A percentile compares a stretch with the other conserved stretches of the same genome.
phyloP scores from a whole-genome alignment of 2,888 invertebrate genomes.

The Hypselothyrea guttata region DNA sequence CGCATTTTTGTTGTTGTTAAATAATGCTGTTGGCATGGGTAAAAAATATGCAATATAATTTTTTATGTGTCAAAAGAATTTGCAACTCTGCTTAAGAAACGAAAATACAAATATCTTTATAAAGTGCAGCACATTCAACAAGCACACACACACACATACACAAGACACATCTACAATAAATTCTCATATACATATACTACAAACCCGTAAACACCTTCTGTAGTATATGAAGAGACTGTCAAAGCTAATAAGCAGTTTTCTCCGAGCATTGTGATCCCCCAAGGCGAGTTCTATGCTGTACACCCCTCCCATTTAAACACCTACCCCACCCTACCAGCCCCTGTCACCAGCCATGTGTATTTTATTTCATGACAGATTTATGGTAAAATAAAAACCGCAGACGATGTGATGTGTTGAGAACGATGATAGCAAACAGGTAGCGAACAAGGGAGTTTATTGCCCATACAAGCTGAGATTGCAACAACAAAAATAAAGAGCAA shows the following conservation, averaged over 20 bases:
- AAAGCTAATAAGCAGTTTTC: conserved; percentile 65
- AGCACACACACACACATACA: conserved; percentile 7
- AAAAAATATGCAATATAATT: conserved; percentile 3
- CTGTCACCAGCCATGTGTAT: conserved; percentile 12
- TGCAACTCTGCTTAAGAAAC: conserved; percentile 28
- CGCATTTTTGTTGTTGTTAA: conserved; percentile 7
- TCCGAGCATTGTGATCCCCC: conserved; percentile 33
- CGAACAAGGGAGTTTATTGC: conserved; percentile 47
- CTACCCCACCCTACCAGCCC: background rate
- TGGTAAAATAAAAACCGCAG: conserved; percentile 57
- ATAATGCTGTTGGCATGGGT: conserved; percentile 19
- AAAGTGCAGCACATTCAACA: conserved; percentile 25
- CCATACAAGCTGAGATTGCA: conserved; percentile 18
- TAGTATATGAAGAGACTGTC: conserved; percentile 37
- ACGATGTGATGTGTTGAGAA: conserved; percentile 46
- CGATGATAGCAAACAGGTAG: conserved; percentile 58
- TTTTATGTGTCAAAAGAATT: conserved; percentile 27
- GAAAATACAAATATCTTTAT: conserved; percentile 20
- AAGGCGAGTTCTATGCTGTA: conserved; percentile 8
- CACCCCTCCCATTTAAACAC: background rate
- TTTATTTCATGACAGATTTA: conserved; percentile 65
- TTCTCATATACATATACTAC: too few species aligned
- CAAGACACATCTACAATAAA: too few species aligned
- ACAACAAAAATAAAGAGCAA: background rate
- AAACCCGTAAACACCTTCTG: too few species aligned